These are phyloP conservation scores for Liodrosophila aerea DNA, from an alignment of 2,888 invertebrate species.

Conservation along the genomic window DNA sequence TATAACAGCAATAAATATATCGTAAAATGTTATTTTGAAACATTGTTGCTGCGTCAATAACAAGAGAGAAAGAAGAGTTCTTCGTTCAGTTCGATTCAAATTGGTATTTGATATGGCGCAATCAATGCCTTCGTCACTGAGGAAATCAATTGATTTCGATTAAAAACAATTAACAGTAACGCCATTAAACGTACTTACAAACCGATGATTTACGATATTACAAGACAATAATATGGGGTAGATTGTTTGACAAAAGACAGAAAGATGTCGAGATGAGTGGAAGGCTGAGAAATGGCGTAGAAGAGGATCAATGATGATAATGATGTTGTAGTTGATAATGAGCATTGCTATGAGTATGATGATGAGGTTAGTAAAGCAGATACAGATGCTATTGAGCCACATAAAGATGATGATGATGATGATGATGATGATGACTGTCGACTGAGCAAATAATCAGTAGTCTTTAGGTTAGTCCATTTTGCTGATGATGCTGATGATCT, in stretches of 20 bases:
- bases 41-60: constrained; percentile 1
- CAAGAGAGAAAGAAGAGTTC: not conserved
- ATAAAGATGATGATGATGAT: too few relatives aligned
- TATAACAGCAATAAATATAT: constrained; percentile 14
- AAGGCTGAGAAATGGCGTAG: not conserved
- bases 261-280: not conserved
- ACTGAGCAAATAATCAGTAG: too few relatives aligned
- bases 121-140: constrained; percentile 72
- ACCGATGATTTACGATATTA: constrained; percentile 10
- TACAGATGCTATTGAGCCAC: too few relatives aligned
- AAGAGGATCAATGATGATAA: not conserved
- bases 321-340: constrained; percentile 3
- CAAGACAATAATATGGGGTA: constrained; percentile 21
- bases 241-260: not conserved
- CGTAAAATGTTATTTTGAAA: not conserved
- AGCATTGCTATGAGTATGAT: too few relatives aligned
- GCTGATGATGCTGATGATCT: too few relatives aligned
- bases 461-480: too few relatives aligned
- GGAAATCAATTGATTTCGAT: constrained; percentile 71
- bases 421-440: too few relatives aligned
- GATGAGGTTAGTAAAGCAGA: too few relatives aligned
- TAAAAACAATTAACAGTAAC: constrained; percentile 68
- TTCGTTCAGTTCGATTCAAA: not conserved
- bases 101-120: constrained; percentile 41
- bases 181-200: constrained; percentile 49